Percentiles rank a stretch among this genome's conserved stretches.
phyloP scores from a whole-genome alignment of 2,797 vertebrate genomes.

The Botia almorhae region DNA sequence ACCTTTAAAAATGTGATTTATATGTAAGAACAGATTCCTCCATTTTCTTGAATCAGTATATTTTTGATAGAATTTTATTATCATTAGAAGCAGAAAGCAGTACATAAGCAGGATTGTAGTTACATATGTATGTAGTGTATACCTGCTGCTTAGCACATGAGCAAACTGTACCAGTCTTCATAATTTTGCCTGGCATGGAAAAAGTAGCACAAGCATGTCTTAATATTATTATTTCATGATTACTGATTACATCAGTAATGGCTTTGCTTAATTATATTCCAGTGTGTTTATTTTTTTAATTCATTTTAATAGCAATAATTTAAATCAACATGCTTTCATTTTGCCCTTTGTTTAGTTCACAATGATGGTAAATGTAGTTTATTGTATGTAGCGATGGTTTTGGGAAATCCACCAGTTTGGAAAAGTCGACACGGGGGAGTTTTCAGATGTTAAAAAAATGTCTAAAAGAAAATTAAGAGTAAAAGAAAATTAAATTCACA shows the following conservation, averaged over 20 bases:
- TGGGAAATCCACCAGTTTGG: conserved; percentile 30
- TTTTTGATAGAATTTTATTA: conserved; percentile 53
- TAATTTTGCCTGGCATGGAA: conserved; percentile 38
- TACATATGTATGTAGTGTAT: conserved; percentile 40
- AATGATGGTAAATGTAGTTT: conserved; percentile 41
- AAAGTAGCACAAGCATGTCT: conserved; percentile 23
- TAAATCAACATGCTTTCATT: conserved; percentile 17
- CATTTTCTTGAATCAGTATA: conserved; percentile 68
- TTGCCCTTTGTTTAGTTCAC: neutral
- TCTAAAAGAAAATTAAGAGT: too few relatives aligned
- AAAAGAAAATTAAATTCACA: conserved; percentile 72
- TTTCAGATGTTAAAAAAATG: conserved; percentile 73
- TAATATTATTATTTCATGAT: conserved; percentile 11
- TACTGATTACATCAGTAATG: neutral
- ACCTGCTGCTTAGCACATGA: conserved; percentile 24
- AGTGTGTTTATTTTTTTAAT: conserved; percentile 32
- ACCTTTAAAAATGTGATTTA: conserved; percentile 45
- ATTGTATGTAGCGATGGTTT: conserved; percentile 45
- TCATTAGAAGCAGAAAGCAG: conserved; percentile 10
- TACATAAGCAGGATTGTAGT: conserved; percentile 25
- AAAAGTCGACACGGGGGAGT: conserved; percentile 63
- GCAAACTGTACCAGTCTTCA: conserved; percentile 12
- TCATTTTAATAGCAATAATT: conserved; percentile 50
- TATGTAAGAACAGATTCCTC: conserved; percentile 42
- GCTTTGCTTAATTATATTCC: conserved; percentile 20